Evolutionary conservation across 1,140 invertebrate species (phyloP).

Genomic region (Calephelis nemesis): DNA sequence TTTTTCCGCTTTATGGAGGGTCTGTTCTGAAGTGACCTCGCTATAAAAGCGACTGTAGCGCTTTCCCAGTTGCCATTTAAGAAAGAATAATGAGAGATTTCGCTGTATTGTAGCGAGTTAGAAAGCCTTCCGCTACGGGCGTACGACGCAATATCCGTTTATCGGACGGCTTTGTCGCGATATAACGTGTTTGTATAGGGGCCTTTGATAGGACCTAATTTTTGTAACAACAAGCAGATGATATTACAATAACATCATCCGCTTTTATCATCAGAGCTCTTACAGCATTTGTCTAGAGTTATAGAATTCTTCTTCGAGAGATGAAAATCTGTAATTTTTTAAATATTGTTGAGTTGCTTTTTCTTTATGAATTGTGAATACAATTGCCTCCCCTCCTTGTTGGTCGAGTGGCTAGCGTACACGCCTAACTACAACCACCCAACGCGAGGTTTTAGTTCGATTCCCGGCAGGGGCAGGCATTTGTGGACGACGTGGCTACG

Average conservation of each 20-base stretch:
- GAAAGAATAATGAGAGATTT: constrained; percentile 36
- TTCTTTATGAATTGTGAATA: no score
- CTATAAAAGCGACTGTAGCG: constrained; percentile 49
- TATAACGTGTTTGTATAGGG: constrained; percentile 21
- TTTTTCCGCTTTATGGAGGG: constrained; percentile 6
- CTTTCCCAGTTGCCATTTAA: constrained; percentile 37
- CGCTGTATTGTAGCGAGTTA: constrained; percentile 25
- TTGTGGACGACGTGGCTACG: constrained; percentile 56
- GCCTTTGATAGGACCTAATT: not conserved
- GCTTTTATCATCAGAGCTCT: no score
- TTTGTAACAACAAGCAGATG: not conserved
- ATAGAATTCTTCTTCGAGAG: no score
- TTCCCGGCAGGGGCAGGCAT: no score
- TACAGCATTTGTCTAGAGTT: no score
- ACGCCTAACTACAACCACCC: no score
- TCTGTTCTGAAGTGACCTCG: constrained; percentile 3
- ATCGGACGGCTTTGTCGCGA: constrained; percentile 28
- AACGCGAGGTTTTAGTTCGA: no score
- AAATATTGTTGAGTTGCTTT: no score
- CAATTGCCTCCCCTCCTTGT: no score
- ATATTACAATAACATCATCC: no score
- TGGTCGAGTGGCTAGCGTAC: no score
- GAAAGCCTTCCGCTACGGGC: constrained; percentile 29
- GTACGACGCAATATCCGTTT: constrained; percentile 33
- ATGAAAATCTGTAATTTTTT: no score